Conservation (phyloP, 2,113 vertebrate genomes). For the Malurus melanocephalus region DNA sequence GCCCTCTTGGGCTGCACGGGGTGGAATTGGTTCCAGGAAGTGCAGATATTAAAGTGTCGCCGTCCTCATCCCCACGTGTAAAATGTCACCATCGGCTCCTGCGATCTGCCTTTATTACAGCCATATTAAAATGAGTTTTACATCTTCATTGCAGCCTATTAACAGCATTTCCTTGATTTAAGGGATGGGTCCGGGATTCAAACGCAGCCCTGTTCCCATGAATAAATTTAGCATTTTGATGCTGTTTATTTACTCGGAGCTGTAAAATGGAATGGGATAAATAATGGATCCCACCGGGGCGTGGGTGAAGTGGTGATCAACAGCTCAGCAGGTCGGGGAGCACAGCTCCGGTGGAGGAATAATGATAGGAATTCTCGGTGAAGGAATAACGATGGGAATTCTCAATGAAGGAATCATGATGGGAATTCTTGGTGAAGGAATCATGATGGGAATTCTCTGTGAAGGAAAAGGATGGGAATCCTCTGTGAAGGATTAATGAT, state of each 20-base stretch:
- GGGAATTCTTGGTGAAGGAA: too few species aligned
- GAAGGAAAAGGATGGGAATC: constrained; percentile 26
- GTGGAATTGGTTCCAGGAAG: neutral
- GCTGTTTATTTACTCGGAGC: constrained; percentile 71
- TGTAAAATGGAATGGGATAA: constrained; percentile 68
- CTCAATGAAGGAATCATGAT: too few species aligned
- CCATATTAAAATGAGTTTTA: constrained; percentile 50
- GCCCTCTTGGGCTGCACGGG: neutral
- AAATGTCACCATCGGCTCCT: constrained; percentile 18
- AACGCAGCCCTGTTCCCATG: constrained; percentile 37
- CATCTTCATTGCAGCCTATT: constrained; percentile 56
- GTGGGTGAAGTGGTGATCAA: constrained; percentile 64
- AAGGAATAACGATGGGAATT: too few species aligned
- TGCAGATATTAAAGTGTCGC: neutral
- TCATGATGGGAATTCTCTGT: too few species aligned
- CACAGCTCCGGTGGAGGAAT: constrained; percentile 57
- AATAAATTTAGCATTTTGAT: constrained; percentile 69
- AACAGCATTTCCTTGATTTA: constrained; percentile 51
- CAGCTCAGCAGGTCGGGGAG: constrained; percentile 63
- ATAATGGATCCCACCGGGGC: constrained; percentile 61
- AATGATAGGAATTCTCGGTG: constrained; percentile 53
- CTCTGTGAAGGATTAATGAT: constrained; percentile 62
- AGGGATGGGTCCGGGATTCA: constrained; percentile 20
- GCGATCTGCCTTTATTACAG: constrained; percentile 52
- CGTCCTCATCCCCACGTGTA: neutral